Percentiles rank a stretch among this genome's conserved stretches.
Conservation (phyloP, 2,113 vertebrate species). For the Nannospalax galili region DNA sequence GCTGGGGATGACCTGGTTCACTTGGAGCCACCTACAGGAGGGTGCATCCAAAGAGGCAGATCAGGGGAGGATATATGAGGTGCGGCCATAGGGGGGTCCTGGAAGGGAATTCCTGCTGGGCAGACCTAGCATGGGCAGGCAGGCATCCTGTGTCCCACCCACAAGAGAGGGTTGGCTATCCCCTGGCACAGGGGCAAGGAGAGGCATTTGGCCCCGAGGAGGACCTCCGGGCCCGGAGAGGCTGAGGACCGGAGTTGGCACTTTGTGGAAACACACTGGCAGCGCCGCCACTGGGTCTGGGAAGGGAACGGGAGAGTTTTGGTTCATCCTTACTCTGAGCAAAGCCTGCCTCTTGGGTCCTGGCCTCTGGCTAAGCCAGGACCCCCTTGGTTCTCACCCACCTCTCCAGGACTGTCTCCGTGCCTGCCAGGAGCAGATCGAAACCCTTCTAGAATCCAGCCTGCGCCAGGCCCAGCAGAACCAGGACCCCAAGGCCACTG, state of each 20-base stretch:
- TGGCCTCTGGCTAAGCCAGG: not conserved
- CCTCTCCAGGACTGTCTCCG: constrained; percentile 94
- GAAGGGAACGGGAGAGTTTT: not conserved
- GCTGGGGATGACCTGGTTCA: constrained; percentile 66
- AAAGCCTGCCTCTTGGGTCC: constrained; percentile 9
- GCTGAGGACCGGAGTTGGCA: not conserved
- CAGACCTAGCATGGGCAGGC: not conserved
- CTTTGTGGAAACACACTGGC: too few relatives aligned
- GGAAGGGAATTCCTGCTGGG: not conserved
- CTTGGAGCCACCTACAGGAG: constrained; percentile 79
- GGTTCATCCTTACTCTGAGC: not conserved
- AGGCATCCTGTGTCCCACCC: not conserved
- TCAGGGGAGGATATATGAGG: not conserved
- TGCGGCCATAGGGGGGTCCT: not conserved
- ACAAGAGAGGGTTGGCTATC: not conserved
- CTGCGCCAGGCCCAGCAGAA: constrained; percentile 95
- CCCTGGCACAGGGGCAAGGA: not conserved
- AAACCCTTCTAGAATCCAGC: constrained; percentile 96
- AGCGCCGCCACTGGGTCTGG: not conserved
- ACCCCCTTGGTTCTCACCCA: not conserved
- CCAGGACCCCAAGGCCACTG: constrained; percentile 93
- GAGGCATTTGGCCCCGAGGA: not conserved
- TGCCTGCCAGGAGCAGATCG: constrained; percentile 99
- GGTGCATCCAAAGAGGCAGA: constrained; percentile 79
- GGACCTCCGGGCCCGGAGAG: not conserved